These are phyloP conservation scores for Mizuhopecten yessoensis DNA, from an alignment of 1,140 invertebrate species.

Conservation along the genomic window DNA sequence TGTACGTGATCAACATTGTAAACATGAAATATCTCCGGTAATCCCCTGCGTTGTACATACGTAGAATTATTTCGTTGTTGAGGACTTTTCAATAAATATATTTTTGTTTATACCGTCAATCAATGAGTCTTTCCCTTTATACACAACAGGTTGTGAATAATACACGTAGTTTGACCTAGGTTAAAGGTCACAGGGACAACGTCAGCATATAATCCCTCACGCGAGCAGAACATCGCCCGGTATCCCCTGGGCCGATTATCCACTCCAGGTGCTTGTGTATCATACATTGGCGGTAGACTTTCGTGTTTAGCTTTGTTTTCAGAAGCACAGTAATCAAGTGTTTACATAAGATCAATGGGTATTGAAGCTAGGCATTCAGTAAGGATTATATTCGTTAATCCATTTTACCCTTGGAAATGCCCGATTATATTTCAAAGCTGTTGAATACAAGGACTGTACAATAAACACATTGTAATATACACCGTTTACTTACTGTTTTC, in stretches of 20 bases:
- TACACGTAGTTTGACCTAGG: background rate
- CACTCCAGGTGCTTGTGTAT: background rate
- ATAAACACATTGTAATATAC: no score
- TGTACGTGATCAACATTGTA: background rate
- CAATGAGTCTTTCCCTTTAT: background rate
- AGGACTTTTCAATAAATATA: slow-evolving; percentile 4
- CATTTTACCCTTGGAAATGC: background rate
- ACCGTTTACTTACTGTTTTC: no score
- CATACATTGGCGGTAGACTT: background rate
- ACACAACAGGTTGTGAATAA: background rate
- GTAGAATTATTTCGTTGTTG: slow-evolving; percentile 19
- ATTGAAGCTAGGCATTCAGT: background rate
- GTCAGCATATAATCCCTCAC: background rate
- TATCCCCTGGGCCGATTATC: background rate
- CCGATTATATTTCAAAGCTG: background rate
- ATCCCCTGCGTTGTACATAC: background rate
- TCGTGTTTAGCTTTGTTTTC: background rate
- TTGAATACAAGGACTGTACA: no score
- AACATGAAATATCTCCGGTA: background rate
- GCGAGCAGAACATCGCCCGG: background rate
- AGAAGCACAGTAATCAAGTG: background rate
- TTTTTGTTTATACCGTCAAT: background rate
- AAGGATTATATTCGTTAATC: background rate
- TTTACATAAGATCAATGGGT: slow-evolving; percentile 20
- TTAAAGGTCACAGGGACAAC: background rate